Evolutionary conservation across 2,113 vertebrate species (phyloP).

Genomic region (Pavo muticus): DNA sequence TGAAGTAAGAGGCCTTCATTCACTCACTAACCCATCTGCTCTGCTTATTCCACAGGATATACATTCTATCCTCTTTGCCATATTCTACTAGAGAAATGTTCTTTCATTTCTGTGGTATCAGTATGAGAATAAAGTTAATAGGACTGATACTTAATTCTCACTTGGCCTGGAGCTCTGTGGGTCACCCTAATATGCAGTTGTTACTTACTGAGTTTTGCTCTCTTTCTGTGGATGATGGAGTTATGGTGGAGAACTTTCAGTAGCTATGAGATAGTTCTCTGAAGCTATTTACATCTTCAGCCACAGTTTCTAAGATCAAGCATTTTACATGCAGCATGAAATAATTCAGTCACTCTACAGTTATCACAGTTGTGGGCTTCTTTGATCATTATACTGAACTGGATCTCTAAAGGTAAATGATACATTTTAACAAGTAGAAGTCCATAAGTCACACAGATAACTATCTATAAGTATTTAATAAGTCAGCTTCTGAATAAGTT

Average conservation of each 20-base stretch:
- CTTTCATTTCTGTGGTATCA: neutral
- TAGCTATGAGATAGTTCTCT: neutral
- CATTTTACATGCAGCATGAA: neutral
- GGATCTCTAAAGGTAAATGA: neutral
- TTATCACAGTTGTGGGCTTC: neutral
- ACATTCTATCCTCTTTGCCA: neutral
- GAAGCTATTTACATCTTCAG: neutral
- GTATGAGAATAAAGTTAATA: neutral
- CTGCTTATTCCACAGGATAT: neutral
- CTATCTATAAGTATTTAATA: neutral
- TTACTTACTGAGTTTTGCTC: neutral
- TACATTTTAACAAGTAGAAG: neutral
- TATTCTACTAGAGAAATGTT: neutral
- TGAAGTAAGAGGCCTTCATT: neutral
- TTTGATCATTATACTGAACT: neutral
- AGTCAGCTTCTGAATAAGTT: neutral
- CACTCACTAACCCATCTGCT: rapidly evolving
- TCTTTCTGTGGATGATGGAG: neutral
- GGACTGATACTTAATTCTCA: neutral
- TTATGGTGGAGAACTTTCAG: neutral
- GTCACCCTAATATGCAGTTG: neutral
- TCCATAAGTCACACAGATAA: neutral
- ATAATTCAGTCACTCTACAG: neutral
- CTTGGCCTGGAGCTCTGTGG: neutral
- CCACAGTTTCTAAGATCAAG: neutral